These are phyloP conservation scores for Malthinus seriepunctatus DNA, from an alignment of 2,888 invertebrate species.

Conservation along the genomic window DNA sequence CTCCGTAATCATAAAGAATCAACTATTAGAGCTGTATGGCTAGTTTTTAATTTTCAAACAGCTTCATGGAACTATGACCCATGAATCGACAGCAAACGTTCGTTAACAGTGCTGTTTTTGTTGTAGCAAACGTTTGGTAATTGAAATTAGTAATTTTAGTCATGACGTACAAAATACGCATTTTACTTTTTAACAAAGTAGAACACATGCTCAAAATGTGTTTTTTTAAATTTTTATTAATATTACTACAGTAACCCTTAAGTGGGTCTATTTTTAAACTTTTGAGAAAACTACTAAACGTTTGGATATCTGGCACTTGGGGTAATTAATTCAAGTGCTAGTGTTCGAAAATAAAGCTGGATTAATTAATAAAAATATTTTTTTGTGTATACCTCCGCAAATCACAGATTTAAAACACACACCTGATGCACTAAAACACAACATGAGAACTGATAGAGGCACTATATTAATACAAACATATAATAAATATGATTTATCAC, in stretches of 20 bases:
- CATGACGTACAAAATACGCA: too few relatives aligned
- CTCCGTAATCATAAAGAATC: too few relatives aligned
- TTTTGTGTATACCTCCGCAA: constrained; percentile 29
- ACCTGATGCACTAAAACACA: constrained; percentile 34
- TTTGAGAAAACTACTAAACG: neutral
- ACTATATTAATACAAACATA: constrained; percentile 42
- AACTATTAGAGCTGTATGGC: constrained; percentile 20
- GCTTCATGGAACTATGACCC: constrained; percentile 10
- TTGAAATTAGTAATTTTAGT: too few relatives aligned
- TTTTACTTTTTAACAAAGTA: too few relatives aligned
- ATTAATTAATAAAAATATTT: neutral
- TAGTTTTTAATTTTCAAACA: constrained; percentile 26
- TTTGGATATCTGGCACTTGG: neutral
- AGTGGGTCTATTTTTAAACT: constrained; percentile 1
- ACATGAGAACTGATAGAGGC: constrained; percentile 39
- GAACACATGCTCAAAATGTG: neutral
- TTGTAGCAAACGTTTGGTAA: too few relatives aligned
- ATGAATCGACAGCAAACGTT: too few relatives aligned
- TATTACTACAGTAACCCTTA: neutral
- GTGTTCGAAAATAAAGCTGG: neutral
- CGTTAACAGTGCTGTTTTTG: too few relatives aligned
- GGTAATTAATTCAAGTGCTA: neutral
- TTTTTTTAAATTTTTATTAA: constrained; percentile 10
- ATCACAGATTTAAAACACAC: constrained; percentile 33
- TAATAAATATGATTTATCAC: constrained; percentile 38